Evolutionary conservation across 2,113 vertebrate species (phyloP).

Genomic region (Talpa occidentalis): DNA sequence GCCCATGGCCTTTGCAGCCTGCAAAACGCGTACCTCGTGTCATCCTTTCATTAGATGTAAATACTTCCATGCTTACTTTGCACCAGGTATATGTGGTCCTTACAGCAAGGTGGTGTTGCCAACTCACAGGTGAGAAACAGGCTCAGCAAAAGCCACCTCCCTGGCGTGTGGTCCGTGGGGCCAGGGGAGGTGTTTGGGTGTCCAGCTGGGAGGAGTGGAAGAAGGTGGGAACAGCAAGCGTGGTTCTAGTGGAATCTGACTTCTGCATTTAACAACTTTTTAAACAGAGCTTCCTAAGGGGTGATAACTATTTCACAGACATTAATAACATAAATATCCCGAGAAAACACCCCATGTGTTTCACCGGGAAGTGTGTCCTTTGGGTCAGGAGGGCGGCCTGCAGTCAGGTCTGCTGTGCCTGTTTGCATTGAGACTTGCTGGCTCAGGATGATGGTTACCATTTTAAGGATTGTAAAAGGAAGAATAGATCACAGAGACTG

Average conservation of each 20-base stretch:
- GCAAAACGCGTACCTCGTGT: too few relatives aligned
- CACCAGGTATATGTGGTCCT: background rate
- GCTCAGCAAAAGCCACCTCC: too few relatives aligned
- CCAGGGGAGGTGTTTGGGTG: background rate
- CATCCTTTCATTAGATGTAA: background rate
- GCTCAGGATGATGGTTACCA: background rate
- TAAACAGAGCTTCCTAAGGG: background rate
- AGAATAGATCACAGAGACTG: background rate
- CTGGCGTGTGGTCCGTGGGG: background rate
- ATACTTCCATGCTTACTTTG: background rate
- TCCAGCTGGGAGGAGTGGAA: background rate
- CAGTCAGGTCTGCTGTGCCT: background rate
- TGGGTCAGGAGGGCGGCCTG: background rate
- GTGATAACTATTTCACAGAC: background rate
- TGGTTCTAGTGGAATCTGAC: too few relatives aligned
- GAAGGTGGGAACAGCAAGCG: accelerated
- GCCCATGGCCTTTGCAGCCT: background rate
- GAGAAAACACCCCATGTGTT: background rate
- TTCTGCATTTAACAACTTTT: background rate
- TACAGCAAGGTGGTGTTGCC: background rate
- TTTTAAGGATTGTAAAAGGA: background rate
- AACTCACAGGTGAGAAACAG: background rate
- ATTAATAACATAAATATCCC: background rate
- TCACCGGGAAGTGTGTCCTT: background rate
- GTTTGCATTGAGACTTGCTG: background rate